These are phyloP conservation scores for Megalurothrips usitatus DNA, from an alignment of 2,888 invertebrate species.

Conservation along the genomic window DNA sequence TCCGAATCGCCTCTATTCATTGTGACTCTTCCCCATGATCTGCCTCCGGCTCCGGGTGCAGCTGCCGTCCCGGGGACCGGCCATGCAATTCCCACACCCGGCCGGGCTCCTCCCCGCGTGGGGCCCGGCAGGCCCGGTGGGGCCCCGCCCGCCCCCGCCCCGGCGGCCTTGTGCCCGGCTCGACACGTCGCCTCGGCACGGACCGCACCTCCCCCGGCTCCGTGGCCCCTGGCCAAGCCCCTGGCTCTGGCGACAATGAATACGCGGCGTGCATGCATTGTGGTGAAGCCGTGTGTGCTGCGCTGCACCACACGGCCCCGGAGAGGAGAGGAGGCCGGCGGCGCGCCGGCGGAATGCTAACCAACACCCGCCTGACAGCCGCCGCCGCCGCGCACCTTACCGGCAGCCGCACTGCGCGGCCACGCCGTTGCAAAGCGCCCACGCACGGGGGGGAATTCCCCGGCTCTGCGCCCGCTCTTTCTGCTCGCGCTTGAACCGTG, in stretches of 20 bases:
- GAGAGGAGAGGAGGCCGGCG: neutral
- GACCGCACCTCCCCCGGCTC: too few species aligned
- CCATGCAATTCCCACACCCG: neutral
- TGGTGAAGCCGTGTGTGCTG: neutral
- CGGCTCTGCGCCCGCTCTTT: too few species aligned
- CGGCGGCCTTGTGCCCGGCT: neutral
- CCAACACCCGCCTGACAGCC: neutral
- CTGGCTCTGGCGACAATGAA: neutral
- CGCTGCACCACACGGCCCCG: neutral
- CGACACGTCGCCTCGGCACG: too few species aligned
- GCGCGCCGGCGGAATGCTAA: neutral
- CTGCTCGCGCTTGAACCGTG: too few species aligned
- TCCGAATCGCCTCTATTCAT: neutral
- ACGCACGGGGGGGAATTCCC: neutral
- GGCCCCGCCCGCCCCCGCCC: neutral
- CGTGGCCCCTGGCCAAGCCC: too few species aligned
- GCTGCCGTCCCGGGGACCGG: neutral
- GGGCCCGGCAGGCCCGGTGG: neutral
- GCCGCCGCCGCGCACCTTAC: neutral
- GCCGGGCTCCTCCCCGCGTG: neutral
- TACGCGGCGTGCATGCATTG: neutral
- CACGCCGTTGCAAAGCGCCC: neutral
- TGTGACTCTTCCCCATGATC: neutral
- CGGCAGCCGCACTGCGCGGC: neutral
- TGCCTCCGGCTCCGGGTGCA: neutral